A percentile compares a stretch with the other conserved stretches of the same genome.
phyloP scores from a whole-genome alignment of 2,113 vertebrate genomes.

The Eptatretus burgeri region DNA sequence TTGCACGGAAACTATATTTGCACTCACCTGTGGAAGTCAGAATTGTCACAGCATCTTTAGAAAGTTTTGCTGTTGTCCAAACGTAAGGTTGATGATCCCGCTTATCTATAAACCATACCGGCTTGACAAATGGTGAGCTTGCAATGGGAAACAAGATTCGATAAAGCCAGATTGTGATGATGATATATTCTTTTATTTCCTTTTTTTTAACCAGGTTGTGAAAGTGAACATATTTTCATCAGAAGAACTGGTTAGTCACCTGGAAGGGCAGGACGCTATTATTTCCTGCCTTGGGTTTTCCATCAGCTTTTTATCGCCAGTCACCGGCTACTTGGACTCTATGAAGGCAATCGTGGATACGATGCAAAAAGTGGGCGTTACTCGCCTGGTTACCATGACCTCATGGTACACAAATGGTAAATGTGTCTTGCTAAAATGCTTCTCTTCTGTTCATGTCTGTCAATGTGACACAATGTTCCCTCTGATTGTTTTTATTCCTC shows the following conservation, averaged over 20 bases:
- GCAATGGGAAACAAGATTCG: too few relatives aligned
- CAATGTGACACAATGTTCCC: not conserved
- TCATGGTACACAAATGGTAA: slow-evolving; percentile 35
- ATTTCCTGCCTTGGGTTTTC: slow-evolving; percentile 33
- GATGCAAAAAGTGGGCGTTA: slow-evolving; percentile 21
- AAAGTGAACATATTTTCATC: slow-evolving; percentile 23
- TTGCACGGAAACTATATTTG: too few relatives aligned
- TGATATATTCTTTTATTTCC: not conserved
- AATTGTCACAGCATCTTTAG: too few relatives aligned
- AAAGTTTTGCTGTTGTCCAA: too few relatives aligned
- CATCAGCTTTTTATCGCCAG: slow-evolving; percentile 15
- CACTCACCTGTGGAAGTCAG: too few relatives aligned
- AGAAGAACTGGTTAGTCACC: slow-evolving; percentile 19
- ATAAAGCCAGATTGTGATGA: too few relatives aligned
- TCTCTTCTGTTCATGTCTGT: too few relatives aligned
- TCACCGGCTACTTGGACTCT: slow-evolving; percentile 24
- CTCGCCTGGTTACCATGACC: slow-evolving; percentile 25
- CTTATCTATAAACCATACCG: too few relatives aligned
- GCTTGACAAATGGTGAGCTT: too few relatives aligned
- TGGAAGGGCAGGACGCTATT: slow-evolving; percentile 24
- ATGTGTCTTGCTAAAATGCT: slow-evolving; percentile 10
- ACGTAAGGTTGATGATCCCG: too few relatives aligned
- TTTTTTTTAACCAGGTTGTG: slow-evolving; percentile 14
- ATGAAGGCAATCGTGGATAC: slow-evolving; percentile 17
- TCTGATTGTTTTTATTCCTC: too few relatives aligned